These are phyloP conservation scores for Rhodinocichla rosea DNA, from an alignment of 2,113 vertebrate species.

Conservation along the genomic window DNA sequence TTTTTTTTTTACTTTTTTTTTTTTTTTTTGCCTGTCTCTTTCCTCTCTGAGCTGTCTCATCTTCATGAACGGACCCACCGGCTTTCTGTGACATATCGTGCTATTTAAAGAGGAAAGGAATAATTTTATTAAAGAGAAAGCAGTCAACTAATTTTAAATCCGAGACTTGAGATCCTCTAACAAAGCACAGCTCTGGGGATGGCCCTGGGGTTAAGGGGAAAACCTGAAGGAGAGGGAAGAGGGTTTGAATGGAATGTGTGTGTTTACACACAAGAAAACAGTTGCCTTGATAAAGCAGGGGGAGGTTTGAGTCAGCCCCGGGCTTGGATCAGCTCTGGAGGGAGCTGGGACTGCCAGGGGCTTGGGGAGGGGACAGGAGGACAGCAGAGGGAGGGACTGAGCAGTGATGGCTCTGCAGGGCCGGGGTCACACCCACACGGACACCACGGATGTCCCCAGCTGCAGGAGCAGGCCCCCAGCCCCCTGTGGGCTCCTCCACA, in stretches of 20 bases:
- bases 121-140: slow-evolving; percentile 34
- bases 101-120: slow-evolving; percentile 27
- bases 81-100: background rate
- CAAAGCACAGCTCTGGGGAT: background rate
- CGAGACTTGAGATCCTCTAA: background rate
- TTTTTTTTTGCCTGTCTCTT: background rate
- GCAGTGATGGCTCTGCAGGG: rapidly evolving
- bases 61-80: background rate
- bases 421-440: background rate
- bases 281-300: background rate
- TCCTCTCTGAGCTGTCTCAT: background rate
- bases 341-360: background rate
- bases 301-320: rapidly evolving
- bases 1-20: background rate
- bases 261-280: background rate
- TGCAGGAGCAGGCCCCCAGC: background rate
- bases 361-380: background rate
- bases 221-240: background rate
- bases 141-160: background rate
- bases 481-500: background rate
- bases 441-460: rapidly evolving
- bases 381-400: rapidly evolving
- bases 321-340: background rate
- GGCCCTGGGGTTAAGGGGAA: background rate
- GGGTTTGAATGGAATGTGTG: background rate